A percentile compares a stretch with the other conserved stretches of the same genome.
phyloP scores from a whole-genome alignment of 2,797 vertebrate species.

The Molossus alvarezi region DNA sequence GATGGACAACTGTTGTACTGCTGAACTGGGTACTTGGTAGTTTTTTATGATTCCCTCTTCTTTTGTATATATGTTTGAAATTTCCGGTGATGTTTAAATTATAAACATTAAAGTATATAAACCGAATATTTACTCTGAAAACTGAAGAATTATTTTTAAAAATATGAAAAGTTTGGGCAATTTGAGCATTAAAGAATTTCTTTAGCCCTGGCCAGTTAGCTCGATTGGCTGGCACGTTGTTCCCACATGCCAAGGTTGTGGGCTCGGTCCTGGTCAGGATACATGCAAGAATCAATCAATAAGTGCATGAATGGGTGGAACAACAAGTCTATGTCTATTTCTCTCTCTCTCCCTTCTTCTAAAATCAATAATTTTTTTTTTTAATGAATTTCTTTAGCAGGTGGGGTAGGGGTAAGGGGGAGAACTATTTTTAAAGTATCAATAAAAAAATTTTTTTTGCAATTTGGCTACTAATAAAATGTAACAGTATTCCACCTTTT shows the following conservation, averaged over 20 bases:
- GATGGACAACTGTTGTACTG: neutral
- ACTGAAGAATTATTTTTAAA: constrained; percentile 1
- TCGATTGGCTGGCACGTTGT: neutral
- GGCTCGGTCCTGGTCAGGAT: neutral
- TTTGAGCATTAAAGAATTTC: neutral
- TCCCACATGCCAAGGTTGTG: neutral
- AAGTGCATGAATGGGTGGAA: neutral
- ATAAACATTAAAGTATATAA: constrained; percentile 32
- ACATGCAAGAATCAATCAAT: neutral
- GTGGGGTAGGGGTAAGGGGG: accelerated
- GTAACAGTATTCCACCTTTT: neutral
- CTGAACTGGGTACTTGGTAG: neutral
- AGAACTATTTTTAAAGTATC: constrained; percentile 35
- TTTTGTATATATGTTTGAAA: neutral
- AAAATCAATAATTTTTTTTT: neutral
- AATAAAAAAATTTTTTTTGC: neutral
- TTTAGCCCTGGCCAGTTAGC: neutral
- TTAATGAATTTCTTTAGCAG: neutral
- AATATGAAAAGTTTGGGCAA: neutral
- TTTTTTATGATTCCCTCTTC: neutral
- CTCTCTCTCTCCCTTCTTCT: no score
- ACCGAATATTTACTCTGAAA: neutral
- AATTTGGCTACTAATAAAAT: constrained; percentile 20
- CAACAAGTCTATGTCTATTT: neutral
- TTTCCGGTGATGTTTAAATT: constrained; percentile 48